A percentile compares a stretch with the other conserved stretches of the same genome.
phyloP scores from a whole-genome alignment of 2,113 vertebrate genomes.

The Semicossyphus pulcher region DNA sequence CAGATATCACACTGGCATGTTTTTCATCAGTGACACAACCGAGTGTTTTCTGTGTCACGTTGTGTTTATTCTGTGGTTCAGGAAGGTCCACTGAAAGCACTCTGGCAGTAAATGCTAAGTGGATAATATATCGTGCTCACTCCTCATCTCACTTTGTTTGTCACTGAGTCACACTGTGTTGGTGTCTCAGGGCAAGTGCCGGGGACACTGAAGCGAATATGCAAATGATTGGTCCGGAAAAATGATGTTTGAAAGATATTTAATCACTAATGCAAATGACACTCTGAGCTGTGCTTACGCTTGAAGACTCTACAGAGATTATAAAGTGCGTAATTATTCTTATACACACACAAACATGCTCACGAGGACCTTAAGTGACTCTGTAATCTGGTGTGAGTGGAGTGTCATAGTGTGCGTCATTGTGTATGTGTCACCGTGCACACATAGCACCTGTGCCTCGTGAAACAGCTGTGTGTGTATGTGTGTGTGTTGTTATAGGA shows the following conservation, averaged over 20 bases:
- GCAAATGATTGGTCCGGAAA: slow-evolving; percentile 5
- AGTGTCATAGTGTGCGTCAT: slow-evolving; percentile 19
- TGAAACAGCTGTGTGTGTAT: slow-evolving; percentile 36
- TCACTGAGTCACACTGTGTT: slow-evolving; percentile 34
- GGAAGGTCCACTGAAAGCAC: background rate
- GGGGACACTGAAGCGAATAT: slow-evolving; percentile 1
- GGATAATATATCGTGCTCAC: slow-evolving; percentile 26
- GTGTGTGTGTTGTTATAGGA: too few species aligned
- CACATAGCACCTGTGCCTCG: slow-evolving; percentile 36
- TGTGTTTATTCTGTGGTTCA: background rate
- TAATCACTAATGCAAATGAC: slow-evolving; percentile 10
- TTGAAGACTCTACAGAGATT: background rate
- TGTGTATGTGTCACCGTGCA: slow-evolving; percentile 32
- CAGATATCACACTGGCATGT: background rate
- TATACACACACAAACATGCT: background rate
- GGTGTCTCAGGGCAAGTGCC: slow-evolving; percentile 11
- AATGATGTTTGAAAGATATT: background rate
- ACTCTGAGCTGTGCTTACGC: background rate
- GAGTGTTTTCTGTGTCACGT: background rate
- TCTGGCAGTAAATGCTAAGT: slow-evolving; percentile 41
- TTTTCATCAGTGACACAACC: background rate
- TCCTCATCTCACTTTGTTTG: slow-evolving; percentile 2
- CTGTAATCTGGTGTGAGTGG: slow-evolving; percentile 1
- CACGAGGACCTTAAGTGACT: slow-evolving; percentile 6
- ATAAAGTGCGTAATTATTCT: background rate